phyloP scores from a whole-genome alignment of 30 jellyfish, hydroid and myxozoan species.

The Hydractinia symbiolongicarpus region DNA sequence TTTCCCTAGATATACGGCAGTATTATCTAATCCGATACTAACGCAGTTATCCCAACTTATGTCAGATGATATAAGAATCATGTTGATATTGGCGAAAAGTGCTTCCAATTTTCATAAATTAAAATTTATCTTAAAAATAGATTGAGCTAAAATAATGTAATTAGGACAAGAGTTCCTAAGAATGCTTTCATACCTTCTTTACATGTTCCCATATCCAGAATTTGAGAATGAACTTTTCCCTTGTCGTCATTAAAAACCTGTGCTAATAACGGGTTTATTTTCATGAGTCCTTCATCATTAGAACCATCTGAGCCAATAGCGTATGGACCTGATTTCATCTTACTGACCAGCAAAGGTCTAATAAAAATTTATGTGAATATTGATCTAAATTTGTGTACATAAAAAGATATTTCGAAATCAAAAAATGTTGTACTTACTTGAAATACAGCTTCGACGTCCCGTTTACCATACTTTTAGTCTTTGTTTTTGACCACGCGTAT shows the following conservation, averaged over 20 bases:
- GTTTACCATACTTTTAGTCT: not conserved
- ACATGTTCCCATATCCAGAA: constrained; percentile 2
- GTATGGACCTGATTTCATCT: not conserved
- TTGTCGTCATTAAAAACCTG: not conserved
- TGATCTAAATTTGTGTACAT: no score
- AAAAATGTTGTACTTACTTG: not conserved
- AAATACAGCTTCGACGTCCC: not conserved
- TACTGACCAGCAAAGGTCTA: not conserved
- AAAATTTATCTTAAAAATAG: not conserved
- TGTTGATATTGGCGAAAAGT: not conserved
- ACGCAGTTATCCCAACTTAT: not conserved
- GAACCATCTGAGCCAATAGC: not conserved
- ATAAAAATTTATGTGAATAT: not conserved
- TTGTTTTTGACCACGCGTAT: not conserved
- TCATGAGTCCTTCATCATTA: not conserved
- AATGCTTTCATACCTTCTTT: not conserved
- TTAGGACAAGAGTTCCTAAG: no score
- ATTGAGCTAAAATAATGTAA: no score
- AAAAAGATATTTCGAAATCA: no score
- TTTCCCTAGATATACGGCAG: not conserved
- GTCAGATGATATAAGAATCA: not conserved
- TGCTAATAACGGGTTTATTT: not conserved
- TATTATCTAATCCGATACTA: not conserved
- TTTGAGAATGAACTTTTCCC: not conserved
- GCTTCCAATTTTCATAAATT: not conserved